Evolutionary conservation across 2,888 invertebrate species (phyloP).

Genomic region (Tipula confusa): DNA sequence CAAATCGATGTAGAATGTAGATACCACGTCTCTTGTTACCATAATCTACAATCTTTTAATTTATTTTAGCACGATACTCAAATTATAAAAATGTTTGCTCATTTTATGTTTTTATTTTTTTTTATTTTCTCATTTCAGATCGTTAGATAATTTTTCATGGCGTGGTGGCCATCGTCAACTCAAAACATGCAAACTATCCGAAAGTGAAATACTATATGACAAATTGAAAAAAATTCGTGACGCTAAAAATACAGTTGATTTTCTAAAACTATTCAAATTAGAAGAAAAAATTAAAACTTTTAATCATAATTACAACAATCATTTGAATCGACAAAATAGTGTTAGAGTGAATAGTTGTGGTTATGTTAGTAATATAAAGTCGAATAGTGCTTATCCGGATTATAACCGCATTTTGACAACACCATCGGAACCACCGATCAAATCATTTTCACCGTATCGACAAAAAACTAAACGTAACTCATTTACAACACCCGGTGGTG

Average conservation of each 20-base stretch:
- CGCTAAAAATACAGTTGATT: neutral
- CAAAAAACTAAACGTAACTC: neutral
- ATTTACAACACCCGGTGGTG: neutral
- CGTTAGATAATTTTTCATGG: slow-evolving; percentile 36
- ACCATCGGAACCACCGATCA: neutral
- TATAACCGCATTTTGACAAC: neutral
- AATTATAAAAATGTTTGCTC: neutral
- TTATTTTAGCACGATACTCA: neutral
- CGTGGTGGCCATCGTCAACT: slow-evolving; percentile 35
- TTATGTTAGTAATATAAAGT: neutral
- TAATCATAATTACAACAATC: neutral
- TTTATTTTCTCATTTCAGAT: slow-evolving; percentile 34
- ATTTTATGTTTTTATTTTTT: neutral
- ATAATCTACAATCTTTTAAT: neutral
- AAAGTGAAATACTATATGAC: neutral
- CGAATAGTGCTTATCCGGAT: neutral
- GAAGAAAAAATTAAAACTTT: neutral
- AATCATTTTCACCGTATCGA: neutral
- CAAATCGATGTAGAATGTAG: no score
- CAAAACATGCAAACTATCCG: neutral
- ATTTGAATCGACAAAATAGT: neutral
- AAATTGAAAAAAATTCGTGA: neutral
- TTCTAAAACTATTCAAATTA: neutral
- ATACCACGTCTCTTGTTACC: neutral
- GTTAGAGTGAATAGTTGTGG: neutral